phyloP scores from a whole-genome alignment of 2,113 vertebrate species.

The Eclectus roratus region DNA sequence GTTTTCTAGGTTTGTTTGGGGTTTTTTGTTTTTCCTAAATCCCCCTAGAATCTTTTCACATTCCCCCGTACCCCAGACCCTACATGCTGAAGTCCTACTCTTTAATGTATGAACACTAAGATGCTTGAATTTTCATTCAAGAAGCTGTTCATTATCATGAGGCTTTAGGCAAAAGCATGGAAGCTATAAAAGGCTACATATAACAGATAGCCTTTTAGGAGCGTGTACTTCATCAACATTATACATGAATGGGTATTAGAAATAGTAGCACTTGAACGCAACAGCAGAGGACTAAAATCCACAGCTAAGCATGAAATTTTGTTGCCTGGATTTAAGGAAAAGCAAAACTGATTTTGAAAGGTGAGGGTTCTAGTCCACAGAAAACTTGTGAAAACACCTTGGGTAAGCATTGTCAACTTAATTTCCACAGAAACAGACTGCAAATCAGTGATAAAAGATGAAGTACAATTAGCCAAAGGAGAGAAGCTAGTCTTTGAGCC shows the following conservation, averaged over 20 bases:
- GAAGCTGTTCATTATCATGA: neutral
- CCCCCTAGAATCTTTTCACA: neutral
- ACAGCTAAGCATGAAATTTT: neutral
- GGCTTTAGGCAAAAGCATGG: neutral
- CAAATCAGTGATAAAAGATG: neutral
- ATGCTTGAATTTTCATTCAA: neutral
- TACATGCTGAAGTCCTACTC: neutral
- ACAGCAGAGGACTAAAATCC: neutral
- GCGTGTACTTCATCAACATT: neutral
- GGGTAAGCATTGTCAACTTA: neutral
- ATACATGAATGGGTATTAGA: neutral
- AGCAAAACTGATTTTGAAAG: neutral
- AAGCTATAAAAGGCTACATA: neutral
- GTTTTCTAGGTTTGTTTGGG: neutral
- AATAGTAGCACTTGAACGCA: neutral
- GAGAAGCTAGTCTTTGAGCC: neutral
- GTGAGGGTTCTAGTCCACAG: neutral
- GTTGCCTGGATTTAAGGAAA: neutral
- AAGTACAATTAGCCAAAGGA: neutral
- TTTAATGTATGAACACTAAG: neutral
- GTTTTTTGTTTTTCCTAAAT: neutral
- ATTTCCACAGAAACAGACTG: neutral
- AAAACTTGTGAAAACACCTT: neutral
- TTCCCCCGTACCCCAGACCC: rapidly evolving
- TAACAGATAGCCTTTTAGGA: neutral